Percentiles rank a stretch among this genome's conserved stretches.
Evolutionary conservation across 2,113 vertebrate species (phyloP).

Genomic region (Ursus arctos): DNA sequence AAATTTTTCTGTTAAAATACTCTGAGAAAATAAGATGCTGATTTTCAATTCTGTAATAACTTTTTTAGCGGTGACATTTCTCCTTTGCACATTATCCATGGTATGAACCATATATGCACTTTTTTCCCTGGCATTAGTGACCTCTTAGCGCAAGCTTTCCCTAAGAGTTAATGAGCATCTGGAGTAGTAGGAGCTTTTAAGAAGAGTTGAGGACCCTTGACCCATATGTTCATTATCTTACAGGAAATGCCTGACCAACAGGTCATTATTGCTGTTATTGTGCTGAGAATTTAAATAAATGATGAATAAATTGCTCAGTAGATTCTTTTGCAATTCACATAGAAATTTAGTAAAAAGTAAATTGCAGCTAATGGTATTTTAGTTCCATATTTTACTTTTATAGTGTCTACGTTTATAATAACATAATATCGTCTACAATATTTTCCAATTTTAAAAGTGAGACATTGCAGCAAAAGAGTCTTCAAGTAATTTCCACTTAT

Average conservation of each 20-base stretch:
- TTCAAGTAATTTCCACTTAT: not conserved
- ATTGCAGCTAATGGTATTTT: not conserved
- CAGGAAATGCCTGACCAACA: not conserved
- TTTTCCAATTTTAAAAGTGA: slow-evolving; percentile 29
- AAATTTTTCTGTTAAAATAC: not conserved
- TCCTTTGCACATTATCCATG: slow-evolving; percentile 47
- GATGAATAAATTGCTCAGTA: not conserved
- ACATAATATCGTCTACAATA: not conserved
- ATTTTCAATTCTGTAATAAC: slow-evolving; percentile 43
- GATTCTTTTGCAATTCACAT: not conserved
- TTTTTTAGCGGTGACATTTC: slow-evolving; percentile 29
- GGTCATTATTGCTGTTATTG: not conserved
- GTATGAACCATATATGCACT: slow-evolving; percentile 16
- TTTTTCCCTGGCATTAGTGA: not conserved
- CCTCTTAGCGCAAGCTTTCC: not conserved
- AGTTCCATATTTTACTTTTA: not conserved
- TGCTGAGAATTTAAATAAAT: slow-evolving; percentile 51
- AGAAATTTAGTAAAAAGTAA: not conserved
- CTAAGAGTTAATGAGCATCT: slow-evolving; percentile 33
- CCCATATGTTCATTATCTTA: not conserved
- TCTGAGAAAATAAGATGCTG: not conserved
- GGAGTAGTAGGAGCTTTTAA: slow-evolving; percentile 17
- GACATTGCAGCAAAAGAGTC: not conserved
- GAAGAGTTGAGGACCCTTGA: not conserved
- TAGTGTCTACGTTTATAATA: not conserved